Conservation (phyloP, 2,113 vertebrate genomes). For the Atractosteus spatula region DNA sequence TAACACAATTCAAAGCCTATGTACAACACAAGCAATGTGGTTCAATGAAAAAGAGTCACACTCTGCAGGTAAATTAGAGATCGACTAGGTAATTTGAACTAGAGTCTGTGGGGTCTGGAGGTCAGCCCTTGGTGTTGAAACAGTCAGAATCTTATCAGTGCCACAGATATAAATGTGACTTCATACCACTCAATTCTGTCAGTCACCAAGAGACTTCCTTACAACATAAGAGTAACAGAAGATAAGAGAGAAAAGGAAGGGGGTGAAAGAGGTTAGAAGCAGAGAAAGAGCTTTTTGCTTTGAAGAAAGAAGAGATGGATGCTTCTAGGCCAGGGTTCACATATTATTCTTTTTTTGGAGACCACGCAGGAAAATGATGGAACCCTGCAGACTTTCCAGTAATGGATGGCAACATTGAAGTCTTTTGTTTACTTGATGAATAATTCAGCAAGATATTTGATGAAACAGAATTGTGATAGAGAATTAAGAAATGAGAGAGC, state of each 20-base stretch:
- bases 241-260: background rate
- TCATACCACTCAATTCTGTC: background rate
- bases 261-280: background rate
- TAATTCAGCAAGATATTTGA: background rate
- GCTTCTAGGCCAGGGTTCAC: too few species aligned
- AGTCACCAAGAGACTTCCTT: slow-evolving; percentile 9
- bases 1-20: background rate
- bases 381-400: too few species aligned
- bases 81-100: too few species aligned
- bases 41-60: background rate
- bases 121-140: background rate
- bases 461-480: background rate
- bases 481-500: background rate
- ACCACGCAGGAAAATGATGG: too few species aligned
- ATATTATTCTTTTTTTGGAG: too few species aligned
- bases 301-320: too few species aligned
- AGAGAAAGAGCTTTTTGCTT: background rate
- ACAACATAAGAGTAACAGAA: background rate
- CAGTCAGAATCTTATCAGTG: slow-evolving; percentile 7
- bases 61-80: background rate
- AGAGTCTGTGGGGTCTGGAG: background rate
- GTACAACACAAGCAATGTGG: background rate
- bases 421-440: background rate
- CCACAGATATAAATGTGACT: background rate
- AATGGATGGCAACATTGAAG: too few species aligned